Percentiles rank a stretch among this genome's conserved stretches.
Conservation (phyloP, 2,113 vertebrate genomes). For the Atherinomorus stipes region DNA sequence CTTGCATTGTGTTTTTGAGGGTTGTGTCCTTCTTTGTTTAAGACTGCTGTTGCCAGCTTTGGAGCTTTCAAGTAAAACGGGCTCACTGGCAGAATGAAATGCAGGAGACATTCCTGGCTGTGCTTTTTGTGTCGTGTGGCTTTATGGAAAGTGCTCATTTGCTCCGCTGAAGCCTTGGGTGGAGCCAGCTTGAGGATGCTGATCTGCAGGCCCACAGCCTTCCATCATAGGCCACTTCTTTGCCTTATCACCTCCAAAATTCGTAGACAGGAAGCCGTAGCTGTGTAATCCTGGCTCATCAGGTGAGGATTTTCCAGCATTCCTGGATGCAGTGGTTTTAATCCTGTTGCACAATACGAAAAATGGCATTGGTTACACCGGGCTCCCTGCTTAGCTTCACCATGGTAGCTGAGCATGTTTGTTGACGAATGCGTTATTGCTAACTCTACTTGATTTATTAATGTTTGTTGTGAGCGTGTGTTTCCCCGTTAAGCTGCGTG, state of each 20-base stretch:
- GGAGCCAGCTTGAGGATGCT: conserved; percentile 68
- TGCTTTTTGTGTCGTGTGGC: conserved; percentile 83
- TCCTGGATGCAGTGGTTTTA: conserved; percentile 9
- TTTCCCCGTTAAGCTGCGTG: conserved; percentile 34
- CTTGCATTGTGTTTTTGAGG: conserved; percentile 24
- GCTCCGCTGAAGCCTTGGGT: conserved; percentile 67
- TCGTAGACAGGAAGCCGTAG: conserved; percentile 18
- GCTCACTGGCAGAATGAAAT: conserved; percentile 61
- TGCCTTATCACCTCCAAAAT: conserved; percentile 29
- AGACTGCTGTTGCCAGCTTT: conserved; percentile 41
- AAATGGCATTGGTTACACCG: conserved; percentile 4
- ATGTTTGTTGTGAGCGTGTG: conserved; percentile 30
- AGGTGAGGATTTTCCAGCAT: conserved; percentile 28
- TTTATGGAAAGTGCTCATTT: conserved; percentile 83
- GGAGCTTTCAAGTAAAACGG: conserved; percentile 61
- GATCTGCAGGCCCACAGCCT: conserved; percentile 47
- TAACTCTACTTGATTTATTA: conserved; percentile 44
- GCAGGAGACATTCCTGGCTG: conserved; percentile 75
- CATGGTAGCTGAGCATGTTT: conserved; percentile 27
- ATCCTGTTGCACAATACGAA: conserved; percentile 53
- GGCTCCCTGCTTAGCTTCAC: conserved; percentile 35
- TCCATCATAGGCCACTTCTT: conserved; percentile 44
- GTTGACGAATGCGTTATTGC: conserved; percentile 38
- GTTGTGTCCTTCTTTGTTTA: conserved; percentile 24
- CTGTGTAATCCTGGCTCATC: conserved; percentile 33